These are phyloP conservation scores for Nesoenas mayeri DNA, from an alignment of 2,113 vertebrate species.

Conservation along the genomic window DNA sequence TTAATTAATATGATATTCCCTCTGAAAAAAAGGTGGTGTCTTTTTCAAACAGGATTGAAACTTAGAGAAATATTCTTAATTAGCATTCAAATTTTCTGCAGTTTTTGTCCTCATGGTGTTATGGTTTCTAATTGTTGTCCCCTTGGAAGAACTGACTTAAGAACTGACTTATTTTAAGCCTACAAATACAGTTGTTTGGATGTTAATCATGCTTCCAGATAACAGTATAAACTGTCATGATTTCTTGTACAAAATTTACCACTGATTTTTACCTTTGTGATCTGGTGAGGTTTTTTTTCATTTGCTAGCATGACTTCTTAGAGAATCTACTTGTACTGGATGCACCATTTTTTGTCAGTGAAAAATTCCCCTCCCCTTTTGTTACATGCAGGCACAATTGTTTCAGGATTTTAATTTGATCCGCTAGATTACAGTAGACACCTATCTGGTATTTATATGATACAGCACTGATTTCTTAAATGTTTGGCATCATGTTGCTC, in stretches of 20 bases:
- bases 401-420: not conserved
- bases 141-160: not conserved
- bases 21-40: not conserved
- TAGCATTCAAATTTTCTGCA: not conserved
- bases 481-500: not conserved
- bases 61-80: not conserved
- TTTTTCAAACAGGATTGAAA: not conserved
- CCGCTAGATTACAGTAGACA: not conserved
- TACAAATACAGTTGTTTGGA: not conserved
- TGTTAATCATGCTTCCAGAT: not conserved
- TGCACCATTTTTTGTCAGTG: not conserved
- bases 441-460: not conserved
- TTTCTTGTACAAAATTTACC: not conserved
- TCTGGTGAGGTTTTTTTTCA: not conserved
- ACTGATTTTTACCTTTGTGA: not conserved
- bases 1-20: not conserved
- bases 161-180: not conserved
- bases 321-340: not conserved
- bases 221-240: not conserved
- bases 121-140: not conserved
- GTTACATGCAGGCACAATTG: not conserved
- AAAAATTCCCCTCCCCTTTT: not conserved
- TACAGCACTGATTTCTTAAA: not conserved
- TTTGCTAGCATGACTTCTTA: not conserved
- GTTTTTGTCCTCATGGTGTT: not conserved